A percentile compares a stretch with the other conserved stretches of the same genome.
Evolutionary conservation across 2,797 vertebrate genomes (phyloP).

Genomic region (Pempheris klunzingeri): DNA sequence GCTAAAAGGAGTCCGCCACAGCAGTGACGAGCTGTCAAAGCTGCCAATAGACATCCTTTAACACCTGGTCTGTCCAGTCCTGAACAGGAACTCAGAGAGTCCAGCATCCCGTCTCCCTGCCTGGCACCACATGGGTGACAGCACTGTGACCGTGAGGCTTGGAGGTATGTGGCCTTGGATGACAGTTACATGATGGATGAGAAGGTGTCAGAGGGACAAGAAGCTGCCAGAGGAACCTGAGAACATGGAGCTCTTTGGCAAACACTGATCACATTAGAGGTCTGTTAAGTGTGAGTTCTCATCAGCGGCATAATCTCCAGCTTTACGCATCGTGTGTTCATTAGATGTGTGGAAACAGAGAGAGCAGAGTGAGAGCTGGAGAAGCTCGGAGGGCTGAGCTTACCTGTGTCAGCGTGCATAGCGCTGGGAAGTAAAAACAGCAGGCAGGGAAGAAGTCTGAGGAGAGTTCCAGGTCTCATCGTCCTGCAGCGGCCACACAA

Average conservation of each 20-base stretch:
- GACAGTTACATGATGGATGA: constrained; percentile 38
- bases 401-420: constrained; percentile 65
- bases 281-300: no score
- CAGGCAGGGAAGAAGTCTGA: constrained; percentile 49
- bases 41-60: constrained; percentile 8
- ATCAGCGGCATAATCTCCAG: not conserved
- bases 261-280: not conserved
- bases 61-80: constrained; percentile 48
- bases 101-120: constrained; percentile 17
- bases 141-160: constrained; percentile 1
- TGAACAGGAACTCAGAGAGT: constrained; percentile 28
- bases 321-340: not conserved
- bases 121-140: no score
- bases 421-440: constrained; percentile 39
- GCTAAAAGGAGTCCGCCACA: constrained; percentile 30
- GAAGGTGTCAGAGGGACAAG: constrained; percentile 3
- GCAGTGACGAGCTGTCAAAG: constrained; percentile 44
- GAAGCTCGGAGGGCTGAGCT: not conserved
- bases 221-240: not conserved
- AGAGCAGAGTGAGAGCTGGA: not conserved
- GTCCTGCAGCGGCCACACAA: constrained; percentile 42
- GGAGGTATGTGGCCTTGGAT: constrained; percentile 35
- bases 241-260: not conserved
- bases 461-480: constrained; percentile 54
- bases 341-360: not conserved